Evolutionary conservation across 2,888 invertebrate genomes (phyloP), one percentile per base, ranked within the genome.

Genomic region (Tenthredo livida): DNA sequence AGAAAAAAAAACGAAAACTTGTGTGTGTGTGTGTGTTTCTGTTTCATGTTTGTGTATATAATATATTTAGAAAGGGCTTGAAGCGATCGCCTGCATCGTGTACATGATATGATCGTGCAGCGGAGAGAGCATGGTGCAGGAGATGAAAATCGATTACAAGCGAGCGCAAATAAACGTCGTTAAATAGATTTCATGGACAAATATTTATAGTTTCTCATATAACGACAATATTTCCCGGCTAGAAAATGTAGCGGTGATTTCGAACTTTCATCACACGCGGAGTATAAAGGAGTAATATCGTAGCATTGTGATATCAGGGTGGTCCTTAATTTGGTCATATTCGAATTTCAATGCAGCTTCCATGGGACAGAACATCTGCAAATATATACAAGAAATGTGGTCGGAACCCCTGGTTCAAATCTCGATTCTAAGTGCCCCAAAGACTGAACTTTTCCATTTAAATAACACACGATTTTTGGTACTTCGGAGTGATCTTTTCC

Each of bases 91-190:
- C 61, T 61, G 61, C 61, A 61, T 21, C 37, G 40, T 17, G 1
- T 37, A 37, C 7, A 72, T 15, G 7, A 54, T 54, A 54, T 54
- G 54, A 54, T 54, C 54, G 54, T 54, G n/a, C 72, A 37, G 37
- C 9, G 3, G 0, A n/a, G 9, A 37, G n/a, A 37, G 70, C 9
- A 9, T 33, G 33, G 47, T 17, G 37, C 70, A 37, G 70, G 12
- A 37, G 40, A 72, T 72, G 29, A 72, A 29, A 72, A 72, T 72
- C 70, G 40, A 72, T 72, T 72, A 40, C 10, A 37, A 37, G n/a
- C 29, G 37, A 9, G 37, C n/a, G 17, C 37, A 17, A 72, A 47
- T 4, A 73, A 73, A 73, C 15, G 21, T 73, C 47, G 73, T 73
- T 25, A 47, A 73, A 73, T 21, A 47, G 73, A 73, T 73, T 73